A percentile compares a stretch with the other conserved stretches of the same genome.
Conservation (phyloP, 2,888 invertebrate species). For the Anthrax anthrax region DNA sequence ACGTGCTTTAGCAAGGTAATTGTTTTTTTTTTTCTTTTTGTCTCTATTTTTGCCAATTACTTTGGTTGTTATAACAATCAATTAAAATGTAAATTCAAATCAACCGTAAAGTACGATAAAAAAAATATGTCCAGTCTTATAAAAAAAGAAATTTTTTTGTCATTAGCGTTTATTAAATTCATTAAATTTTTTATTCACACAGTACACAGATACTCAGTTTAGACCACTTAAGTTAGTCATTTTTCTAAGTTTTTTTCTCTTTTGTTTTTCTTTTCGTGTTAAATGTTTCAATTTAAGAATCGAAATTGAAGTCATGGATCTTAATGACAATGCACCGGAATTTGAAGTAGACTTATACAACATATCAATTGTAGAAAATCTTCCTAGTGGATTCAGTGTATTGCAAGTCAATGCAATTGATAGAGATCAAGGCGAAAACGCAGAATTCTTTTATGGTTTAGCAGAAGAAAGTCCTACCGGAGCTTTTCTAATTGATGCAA, state of each 20-base stretch:
- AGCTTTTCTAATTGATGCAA: conserved; percentile 65
- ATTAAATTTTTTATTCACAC: too few relatives aligned
- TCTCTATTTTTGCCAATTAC: not conserved
- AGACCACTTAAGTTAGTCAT: too few relatives aligned
- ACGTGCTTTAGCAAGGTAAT: conserved; percentile 47
- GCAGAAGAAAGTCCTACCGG: conserved; percentile 48
- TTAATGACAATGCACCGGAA: conserved; percentile 74
- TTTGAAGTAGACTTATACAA: conserved; percentile 84
- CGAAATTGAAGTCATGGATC: conserved; percentile 57
- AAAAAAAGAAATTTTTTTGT: too few relatives aligned
- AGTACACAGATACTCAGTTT: not conserved
- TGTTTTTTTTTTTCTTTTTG: not conserved
- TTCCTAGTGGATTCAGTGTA: conserved; percentile 57
- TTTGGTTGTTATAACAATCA: too few relatives aligned
- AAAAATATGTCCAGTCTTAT: too few relatives aligned
- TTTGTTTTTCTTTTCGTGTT: not conserved
- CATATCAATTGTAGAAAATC: conserved; percentile 81
- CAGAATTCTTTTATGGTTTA: conserved; percentile 66
- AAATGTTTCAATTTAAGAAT: conserved; percentile 35
- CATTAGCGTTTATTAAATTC: too few relatives aligned
- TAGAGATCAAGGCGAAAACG: conserved; percentile 72
- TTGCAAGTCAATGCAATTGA: conserved; percentile 55
- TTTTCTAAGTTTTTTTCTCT: not conserved
- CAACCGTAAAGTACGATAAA: too few relatives aligned
- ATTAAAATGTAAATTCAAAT: too few relatives aligned